Evolutionary conservation across 1,140 invertebrate species (phyloP).

Genomic region (Dryas iulia): DNA sequence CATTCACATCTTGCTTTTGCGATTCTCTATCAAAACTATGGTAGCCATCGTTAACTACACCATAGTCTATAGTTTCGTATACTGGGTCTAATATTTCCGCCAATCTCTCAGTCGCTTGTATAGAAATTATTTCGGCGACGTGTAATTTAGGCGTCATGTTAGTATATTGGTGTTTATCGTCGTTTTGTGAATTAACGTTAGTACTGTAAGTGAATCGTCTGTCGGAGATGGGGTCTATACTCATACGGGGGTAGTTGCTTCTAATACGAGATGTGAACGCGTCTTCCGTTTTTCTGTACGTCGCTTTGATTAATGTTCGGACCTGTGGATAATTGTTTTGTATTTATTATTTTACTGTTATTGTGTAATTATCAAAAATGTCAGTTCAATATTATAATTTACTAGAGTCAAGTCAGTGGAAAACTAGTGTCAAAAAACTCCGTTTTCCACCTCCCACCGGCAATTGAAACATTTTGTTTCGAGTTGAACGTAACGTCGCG

Average conservation of each 20-base stretch:
- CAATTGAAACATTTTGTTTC: too few relatives aligned
- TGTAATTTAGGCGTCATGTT: conserved; percentile 57
- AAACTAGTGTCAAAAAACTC: too few relatives aligned
- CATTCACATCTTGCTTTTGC: not conserved
- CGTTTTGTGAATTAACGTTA: conserved; percentile 36
- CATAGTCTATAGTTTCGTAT: conserved; percentile 64
- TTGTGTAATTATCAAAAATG: too few relatives aligned
- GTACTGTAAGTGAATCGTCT: conserved; percentile 69
- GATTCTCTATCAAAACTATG: not conserved
- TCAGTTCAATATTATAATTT: too few relatives aligned
- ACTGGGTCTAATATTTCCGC: conserved; percentile 70
- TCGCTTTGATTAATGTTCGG: conserved; percentile 60
- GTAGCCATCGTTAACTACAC: conserved; percentile 52
- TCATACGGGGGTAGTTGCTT: conserved; percentile 47
- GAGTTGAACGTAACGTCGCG: too few relatives aligned
- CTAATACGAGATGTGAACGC: conserved; percentile 64
- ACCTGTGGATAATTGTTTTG: conserved; percentile 54
- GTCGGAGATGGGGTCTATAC: conserved; percentile 41
- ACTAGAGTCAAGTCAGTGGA: too few relatives aligned
- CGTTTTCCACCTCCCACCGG: too few relatives aligned
- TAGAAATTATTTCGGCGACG: conserved; percentile 70
- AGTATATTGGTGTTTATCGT: conserved; percentile 52
- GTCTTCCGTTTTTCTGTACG: conserved; percentile 72
- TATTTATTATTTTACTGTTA: not conserved
- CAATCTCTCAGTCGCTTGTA: conserved; percentile 65